A percentile compares a stretch with the other conserved stretches of the same genome.
Evolutionary conservation across 2,113 vertebrate genomes (phyloP).

Genomic region (Eira barbara): DNA sequence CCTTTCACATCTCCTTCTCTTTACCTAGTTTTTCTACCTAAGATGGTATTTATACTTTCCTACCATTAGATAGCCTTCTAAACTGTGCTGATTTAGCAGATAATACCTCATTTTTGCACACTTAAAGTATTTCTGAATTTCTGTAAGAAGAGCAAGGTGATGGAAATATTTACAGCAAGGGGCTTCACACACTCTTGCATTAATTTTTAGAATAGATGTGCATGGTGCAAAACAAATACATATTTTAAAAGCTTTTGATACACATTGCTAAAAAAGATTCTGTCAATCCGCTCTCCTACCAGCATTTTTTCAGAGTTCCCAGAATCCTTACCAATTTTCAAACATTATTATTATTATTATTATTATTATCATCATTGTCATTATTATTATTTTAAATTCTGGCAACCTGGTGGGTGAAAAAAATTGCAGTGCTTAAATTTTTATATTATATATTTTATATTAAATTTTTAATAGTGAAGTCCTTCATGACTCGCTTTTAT

Average conservation of each 20-base stretch:
- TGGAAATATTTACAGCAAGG: not conserved
- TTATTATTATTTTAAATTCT: not conserved
- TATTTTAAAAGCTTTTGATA: not conserved
- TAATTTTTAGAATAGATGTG: not conserved
- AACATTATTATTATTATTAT: not conserved
- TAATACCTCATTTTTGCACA: not conserved
- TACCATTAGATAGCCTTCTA: not conserved
- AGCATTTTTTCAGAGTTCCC: not conserved
- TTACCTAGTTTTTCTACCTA: not conserved
- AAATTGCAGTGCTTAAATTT: not conserved
- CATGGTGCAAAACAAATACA: not conserved
- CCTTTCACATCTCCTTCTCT: not conserved
- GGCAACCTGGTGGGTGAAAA: not conserved
- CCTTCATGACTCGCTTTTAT: not conserved
- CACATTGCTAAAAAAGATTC: not conserved
- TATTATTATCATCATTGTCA: not conserved
- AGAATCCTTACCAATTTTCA: not conserved
- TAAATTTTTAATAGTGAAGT: not conserved
- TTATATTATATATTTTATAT: no score
- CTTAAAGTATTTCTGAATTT: not conserved
- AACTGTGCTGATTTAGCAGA: not conserved
- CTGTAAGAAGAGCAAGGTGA: not conserved
- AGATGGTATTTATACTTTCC: not conserved
- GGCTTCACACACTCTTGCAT: not conserved
- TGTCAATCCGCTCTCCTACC: not conserved